Evolutionary conservation across 2,888 invertebrate species (phyloP).

Genomic region (Drosophila phalerata): DNA sequence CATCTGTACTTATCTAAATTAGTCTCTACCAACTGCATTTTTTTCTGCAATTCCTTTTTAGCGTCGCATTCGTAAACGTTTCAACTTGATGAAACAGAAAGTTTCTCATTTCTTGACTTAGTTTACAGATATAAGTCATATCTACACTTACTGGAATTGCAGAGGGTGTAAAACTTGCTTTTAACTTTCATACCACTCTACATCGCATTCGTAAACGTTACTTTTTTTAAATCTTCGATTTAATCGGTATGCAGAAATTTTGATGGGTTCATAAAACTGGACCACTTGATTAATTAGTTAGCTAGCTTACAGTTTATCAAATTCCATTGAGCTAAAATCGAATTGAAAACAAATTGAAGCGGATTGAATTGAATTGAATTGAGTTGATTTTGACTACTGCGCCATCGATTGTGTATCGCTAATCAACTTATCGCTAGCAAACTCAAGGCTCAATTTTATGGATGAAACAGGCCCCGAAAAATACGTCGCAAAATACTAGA

Average conservation of each 20-base stretch:
- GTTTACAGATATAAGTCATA: not conserved
- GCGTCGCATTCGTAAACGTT: conserved; percentile 1
- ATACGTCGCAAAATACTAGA: conserved; percentile 54
- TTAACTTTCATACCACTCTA: not conserved
- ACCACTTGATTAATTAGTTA: conserved; percentile 33
- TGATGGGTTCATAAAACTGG: conserved; percentile 14
- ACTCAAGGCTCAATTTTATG: conserved; percentile 56
- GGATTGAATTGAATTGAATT: not conserved
- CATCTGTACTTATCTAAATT: no score
- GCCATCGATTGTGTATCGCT: conserved; percentile 61
- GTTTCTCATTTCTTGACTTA: not conserved
- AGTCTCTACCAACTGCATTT: not conserved
- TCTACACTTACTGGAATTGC: not conserved
- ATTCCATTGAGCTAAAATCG: conserved; percentile 5
- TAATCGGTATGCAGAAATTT: not conserved
- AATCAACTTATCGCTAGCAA: conserved; percentile 59
- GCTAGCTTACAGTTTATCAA: conserved; percentile 10
- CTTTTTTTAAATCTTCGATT: not conserved
- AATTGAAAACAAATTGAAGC: conserved; percentile 8
- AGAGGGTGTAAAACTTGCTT: not conserved
- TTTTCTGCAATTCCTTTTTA: not conserved
- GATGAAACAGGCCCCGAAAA: conserved; percentile 43
- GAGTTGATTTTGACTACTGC: conserved; percentile 39
- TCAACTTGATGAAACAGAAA: not conserved
- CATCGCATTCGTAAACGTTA: conserved; percentile 1